phyloP scores from a whole-genome alignment of 2,888 invertebrate species.

The Oligia latruncula region DNA sequence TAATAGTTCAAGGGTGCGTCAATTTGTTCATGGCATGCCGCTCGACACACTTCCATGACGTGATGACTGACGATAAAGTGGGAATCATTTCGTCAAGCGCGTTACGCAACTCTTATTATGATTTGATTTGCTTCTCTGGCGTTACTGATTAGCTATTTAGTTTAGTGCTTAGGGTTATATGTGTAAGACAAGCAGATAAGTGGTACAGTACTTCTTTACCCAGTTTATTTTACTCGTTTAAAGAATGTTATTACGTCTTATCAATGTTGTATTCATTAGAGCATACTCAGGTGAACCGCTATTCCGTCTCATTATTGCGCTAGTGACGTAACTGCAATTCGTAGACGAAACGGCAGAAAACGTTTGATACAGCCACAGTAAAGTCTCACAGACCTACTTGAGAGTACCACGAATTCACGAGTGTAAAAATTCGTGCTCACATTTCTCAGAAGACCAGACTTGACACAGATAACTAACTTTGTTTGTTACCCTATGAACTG shows the following conservation, averaged over 20 bases:
- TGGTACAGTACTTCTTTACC: neutral
- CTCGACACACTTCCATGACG: constrained; percentile 37
- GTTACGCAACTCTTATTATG: constrained; percentile 35
- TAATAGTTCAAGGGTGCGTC: constrained; percentile 42
- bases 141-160: constrained; percentile 18
- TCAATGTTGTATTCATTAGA: constrained; percentile 9
- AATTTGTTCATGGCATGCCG: constrained; percentile 42
- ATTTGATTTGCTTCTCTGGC: constrained; percentile 26
- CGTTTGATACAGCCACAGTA: constrained; percentile 9
- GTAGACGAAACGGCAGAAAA: constrained; percentile 8
- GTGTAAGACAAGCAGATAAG: neutral
- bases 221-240: constrained; percentile 5
- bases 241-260: constrained; percentile 35
- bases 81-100: constrained; percentile 33
- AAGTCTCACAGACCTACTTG: constrained; percentile 28
- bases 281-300: constrained; percentile 23
- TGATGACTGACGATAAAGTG: constrained; percentile 38
- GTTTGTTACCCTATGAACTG: constrained; percentile 28
- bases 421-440: constrained; percentile 10
- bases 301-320: constrained; percentile 13
- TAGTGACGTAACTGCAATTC: constrained; percentile 23
- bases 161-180: neutral
- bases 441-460: constrained; percentile 13
- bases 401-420: constrained; percentile 10
- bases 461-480: constrained; percentile 22